Base-by-base conservation (phyloP, 2,888 invertebrate species). In the Heliconius charithonia region DNA sequence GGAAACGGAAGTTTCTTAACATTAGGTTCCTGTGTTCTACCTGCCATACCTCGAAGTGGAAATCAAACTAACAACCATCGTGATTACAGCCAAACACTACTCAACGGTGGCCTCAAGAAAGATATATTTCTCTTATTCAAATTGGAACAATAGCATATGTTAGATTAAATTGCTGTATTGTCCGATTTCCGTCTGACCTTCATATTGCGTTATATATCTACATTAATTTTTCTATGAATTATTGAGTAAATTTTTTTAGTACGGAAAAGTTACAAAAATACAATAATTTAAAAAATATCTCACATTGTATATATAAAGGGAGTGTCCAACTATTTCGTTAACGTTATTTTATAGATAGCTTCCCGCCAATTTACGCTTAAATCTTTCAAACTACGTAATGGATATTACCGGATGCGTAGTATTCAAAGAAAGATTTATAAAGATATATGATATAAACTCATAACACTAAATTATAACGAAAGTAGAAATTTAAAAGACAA, bases 161-260 rank as follows among this genome's bases (percentile, higher is more conserved):
- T 77, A 71, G 59, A 59, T 77, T 59, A 72, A 79, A 79, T 66
- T 70, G 70, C 65, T 75, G 51, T 66, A 77, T 75, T 51, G 59
- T 66, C 66, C 67, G 63, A 78, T 78, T 81, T 80, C 78, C 76
- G 78, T 76, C 69, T 76, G 80, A 63, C 81, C 81, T 80, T 81
- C 79, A 56, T 41, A 75, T 66, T 22, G 59, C 27, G 73, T 76
- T 80, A 73, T 74, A 70, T 66, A 75, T 79, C 65, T 67, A 72
- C 77, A 69, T 69, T 65, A 75, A 51, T 75, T 75, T 76, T 80
- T 62, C 80, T 73, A 77, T 81, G 81, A 77, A 81, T 79, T 77
- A 72, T 81, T 77, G 66, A 79, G 80, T 12, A 59, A 75, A 70
- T 69, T 77, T 76, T 70, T 69, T 37, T 74, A 37, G 16, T 25